Percentiles rank a stretch among this genome's conserved stretches.
Evolutionary conservation across 1,140 invertebrate species (phyloP).

Genomic region (Drosophila lacertosa): DNA sequence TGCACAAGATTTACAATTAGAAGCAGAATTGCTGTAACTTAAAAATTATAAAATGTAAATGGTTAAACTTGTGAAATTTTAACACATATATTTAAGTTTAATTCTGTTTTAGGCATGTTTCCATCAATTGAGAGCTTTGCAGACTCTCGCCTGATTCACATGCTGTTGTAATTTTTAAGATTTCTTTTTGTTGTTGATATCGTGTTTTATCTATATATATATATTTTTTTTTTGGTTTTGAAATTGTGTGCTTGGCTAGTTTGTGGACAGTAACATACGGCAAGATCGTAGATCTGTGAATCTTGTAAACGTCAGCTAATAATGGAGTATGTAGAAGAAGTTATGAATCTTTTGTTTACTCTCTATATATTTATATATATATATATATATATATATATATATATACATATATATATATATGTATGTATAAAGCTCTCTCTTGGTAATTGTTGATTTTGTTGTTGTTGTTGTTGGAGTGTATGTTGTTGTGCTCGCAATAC

Average conservation of each 20-base stretch:
- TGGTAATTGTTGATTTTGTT: conserved; percentile 47
- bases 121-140: conserved; percentile 13
- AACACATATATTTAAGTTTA: conserved; percentile 34
- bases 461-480: conserved; percentile 44
- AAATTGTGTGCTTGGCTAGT: conserved; percentile 77
- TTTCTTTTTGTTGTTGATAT: conserved; percentile 41
- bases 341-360: conserved; percentile 6
- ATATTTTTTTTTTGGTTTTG: conserved; percentile 35
- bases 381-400: conserved; percentile 26
- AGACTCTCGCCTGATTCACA: conserved; percentile 17
- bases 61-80: conserved; percentile 44
- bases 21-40: conserved; percentile 84
- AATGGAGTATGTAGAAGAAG: conserved; percentile 37
- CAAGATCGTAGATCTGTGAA: conserved; percentile 33
- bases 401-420: conserved; percentile 15
- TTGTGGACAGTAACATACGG: conserved; percentile 72
- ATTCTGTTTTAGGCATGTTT: conserved; percentile 39
- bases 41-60: conserved; percentile 78
- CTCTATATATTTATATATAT: not conserved
- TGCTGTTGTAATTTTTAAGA: conserved; percentile 76
- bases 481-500: conserved; percentile 53
- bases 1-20: conserved; percentile 84
- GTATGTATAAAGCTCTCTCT: conserved; percentile 72
- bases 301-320: conserved; percentile 33
- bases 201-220: too few relatives aligned